A percentile compares a stretch with the other conserved stretches of the same genome.
phyloP scores from a whole-genome alignment of 2,113 vertebrate genomes.

The Salvator merianae region DNA sequence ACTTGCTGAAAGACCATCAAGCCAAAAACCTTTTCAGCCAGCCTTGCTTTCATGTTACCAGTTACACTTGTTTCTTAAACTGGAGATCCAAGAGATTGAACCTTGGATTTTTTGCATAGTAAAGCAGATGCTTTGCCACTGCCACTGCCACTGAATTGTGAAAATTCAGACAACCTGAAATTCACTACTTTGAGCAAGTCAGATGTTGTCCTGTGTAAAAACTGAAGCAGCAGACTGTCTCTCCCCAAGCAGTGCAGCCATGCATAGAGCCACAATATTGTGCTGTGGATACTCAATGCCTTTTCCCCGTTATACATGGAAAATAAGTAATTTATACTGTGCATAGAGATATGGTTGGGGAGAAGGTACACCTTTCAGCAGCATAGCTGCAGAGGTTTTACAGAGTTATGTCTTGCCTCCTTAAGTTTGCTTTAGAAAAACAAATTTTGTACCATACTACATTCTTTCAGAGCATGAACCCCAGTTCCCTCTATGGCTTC shows the following conservation, averaged over 20 bases:
- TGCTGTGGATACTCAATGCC: not conserved
- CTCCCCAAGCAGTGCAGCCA: not conserved
- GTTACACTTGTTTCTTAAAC: not conserved
- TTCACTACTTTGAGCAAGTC: not conserved
- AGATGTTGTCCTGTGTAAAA: not conserved
- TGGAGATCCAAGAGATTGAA: not conserved
- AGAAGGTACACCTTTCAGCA: not conserved
- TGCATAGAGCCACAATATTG: not conserved
- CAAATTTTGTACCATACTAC: not conserved
- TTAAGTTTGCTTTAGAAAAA: not conserved
- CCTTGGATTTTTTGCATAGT: not conserved
- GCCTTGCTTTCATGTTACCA: not conserved
- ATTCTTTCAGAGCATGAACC: not conserved
- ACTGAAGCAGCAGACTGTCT: not conserved
- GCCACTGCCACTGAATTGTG: too few species aligned
- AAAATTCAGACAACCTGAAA: not conserved
- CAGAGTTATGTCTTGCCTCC: not conserved
- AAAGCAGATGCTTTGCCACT: not conserved
- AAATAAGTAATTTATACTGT: not conserved
- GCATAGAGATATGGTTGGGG: not conserved
- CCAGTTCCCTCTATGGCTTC: not conserved
- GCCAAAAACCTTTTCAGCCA: too few species aligned
- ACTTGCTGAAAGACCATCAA: too few species aligned
- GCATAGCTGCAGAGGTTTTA: not conserved
- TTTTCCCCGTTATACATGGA: not conserved